A percentile compares a stretch with the other conserved stretches of the same genome.
Conservation (phyloP, 2,797 vertebrate species). For the Oreochromis grahami region DNA sequence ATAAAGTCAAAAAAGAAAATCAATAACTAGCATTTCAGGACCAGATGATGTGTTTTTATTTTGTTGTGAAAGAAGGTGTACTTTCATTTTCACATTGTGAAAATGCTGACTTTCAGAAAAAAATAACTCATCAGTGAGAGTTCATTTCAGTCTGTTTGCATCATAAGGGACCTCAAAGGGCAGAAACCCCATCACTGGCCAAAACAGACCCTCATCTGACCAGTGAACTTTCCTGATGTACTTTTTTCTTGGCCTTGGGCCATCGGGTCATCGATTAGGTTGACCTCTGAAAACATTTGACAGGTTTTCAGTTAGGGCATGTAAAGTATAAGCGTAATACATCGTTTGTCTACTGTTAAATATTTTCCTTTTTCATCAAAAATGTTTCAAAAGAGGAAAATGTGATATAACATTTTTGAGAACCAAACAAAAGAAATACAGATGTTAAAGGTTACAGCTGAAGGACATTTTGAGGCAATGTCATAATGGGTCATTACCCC, state of each 20-base stretch:
- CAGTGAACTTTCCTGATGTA: background rate
- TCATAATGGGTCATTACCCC: slow-evolving; percentile 38
- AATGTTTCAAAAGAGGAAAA: background rate
- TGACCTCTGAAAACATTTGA: background rate
- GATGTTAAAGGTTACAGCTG: slow-evolving; percentile 37
- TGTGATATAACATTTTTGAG: background rate
- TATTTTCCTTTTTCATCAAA: background rate
- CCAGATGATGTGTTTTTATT: background rate
- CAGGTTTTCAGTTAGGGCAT: background rate
- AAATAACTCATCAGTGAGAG: background rate
- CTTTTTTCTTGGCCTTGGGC: background rate
- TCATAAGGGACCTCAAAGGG: background rate
- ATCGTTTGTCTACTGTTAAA: background rate
- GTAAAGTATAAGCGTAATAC: background rate
- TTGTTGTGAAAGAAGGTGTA: background rate
- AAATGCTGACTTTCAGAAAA: background rate
- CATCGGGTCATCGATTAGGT: background rate
- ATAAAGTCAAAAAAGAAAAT: background rate
- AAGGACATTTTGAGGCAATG: slow-evolving; percentile 38
- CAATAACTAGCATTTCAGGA: background rate
- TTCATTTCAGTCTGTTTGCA: background rate
- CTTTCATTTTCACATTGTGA: background rate
- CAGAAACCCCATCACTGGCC: background rate
- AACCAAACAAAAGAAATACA: background rate
- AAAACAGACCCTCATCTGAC: background rate